Evolutionary conservation across 2,113 vertebrate species (phyloP), one percentile per base, ranked within the genome.

Genomic region (Sprattus sprattus): DNA sequence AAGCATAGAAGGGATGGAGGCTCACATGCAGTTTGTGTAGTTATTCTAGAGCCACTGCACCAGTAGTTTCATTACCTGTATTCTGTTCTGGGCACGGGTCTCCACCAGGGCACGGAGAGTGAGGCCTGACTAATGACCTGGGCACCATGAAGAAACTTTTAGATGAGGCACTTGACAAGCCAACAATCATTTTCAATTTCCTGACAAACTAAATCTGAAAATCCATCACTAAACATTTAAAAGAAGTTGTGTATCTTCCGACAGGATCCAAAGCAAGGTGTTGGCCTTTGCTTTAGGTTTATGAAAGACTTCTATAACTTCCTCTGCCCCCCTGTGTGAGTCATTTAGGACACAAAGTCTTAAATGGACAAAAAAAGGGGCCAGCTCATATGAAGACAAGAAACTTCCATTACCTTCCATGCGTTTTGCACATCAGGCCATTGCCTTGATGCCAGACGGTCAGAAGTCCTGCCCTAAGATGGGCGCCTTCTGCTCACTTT

Each of bases 261-360:
- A 92, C 89, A 91, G 87, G 92, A 92, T 92, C 92, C 94, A 91
- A 93, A 94, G 89, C 84, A 88, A 87, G 91, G 92, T 81, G 84
- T 83, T 20, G 82, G 13, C 85, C 87, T 94, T 87, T 87, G 45
- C 93, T 93, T 92, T 94, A 94, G 91, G 93, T 95, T 94, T 93
- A 25, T 89, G 93, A 91, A 95, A 96, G 95, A 91, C 71, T 71
- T 95, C 44, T 90, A 95, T 96, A 94, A 91, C 71, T 71, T 95
- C 45, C 64, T 95, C 75, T 96, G 91, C 95, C 95, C 96, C 95
- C 93, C 94, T 87, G 91, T 95, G 46, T 94, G 4, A 78, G 71
- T 78, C 71, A 78, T 78, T 78, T 78, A 78, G 32, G 71, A 78
- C 71, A 78, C 71, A 78, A 78, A 78, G 71, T 78, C 71, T 78